Percentiles rank a stretch among this genome's conserved stretches.
These are phyloP conservation scores for Planococcus citri DNA, from an alignment of 1,140 invertebrate genomes.

Conservation along the genomic window DNA sequence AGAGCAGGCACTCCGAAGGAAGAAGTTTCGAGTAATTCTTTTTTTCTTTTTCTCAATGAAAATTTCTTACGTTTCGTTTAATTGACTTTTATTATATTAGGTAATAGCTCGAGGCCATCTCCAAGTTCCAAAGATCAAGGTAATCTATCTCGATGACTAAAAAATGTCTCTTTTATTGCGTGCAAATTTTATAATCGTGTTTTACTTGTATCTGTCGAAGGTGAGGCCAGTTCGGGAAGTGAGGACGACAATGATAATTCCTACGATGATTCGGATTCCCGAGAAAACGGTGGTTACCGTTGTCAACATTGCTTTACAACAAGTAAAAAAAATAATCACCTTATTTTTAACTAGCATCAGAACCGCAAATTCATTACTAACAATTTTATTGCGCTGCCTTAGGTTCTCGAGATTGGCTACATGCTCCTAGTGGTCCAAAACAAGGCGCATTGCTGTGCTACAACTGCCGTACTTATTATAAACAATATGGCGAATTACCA, in stretches of 20 bases:
- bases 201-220: conserved; percentile 28
- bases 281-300: conserved; percentile 42
- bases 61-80: too few species aligned
- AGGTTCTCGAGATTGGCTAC: conserved; percentile 60
- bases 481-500: conserved; percentile 70
- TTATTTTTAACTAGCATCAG: too few species aligned
- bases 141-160: too few species aligned
- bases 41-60: not conserved
- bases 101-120: conserved; percentile 30
- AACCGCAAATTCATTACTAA: too few species aligned
- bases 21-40: conserved; percentile 31
- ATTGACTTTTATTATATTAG: conserved; percentile 23
- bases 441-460: conserved; percentile 62
- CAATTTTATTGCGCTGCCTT: too few species aligned
- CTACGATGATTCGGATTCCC: conserved; percentile 84
- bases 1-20: conserved; percentile 49
- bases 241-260: conserved; percentile 91
- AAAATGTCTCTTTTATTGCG: too few species aligned
- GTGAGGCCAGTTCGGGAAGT: conserved; percentile 68
- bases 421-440: conserved; percentile 49
- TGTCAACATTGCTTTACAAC: conserved; percentile 42
- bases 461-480: conserved; percentile 67
- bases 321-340: conserved; percentile 39
- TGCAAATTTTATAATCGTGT: conserved; percentile 1
- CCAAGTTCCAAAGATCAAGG: conserved; percentile 33